Base-by-base conservation (phyloP, 2,113 vertebrate genomes). In the Gnathonemus echidnorhynchus region DNA sequence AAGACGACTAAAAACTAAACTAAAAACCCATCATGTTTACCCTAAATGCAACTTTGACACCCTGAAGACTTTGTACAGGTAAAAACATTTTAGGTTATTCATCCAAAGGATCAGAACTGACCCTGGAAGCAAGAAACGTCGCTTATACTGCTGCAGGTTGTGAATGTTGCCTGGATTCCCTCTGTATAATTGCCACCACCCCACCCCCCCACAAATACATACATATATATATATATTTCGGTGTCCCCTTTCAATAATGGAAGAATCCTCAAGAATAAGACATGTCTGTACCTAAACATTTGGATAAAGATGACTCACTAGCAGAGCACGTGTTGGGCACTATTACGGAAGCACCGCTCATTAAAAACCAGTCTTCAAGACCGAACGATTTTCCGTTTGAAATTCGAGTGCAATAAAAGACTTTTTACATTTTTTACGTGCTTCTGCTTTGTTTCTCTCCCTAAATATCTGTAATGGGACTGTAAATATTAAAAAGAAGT, bases 51-150 rank as follows among this genome's bases (percentile, higher is more conserved):
- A 91, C 90, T 90, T 70, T 27, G 52, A 87, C 89, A 87, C 89
- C 92, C 87, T 89, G 46, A 93, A 94, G 91, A 95, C 92, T 92
- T 94, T 92, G 94, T 94, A 95, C 94, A 95, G 88, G 94, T 94
- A 90, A 94, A 91, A 95, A 94, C 91, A 90, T 91, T 92, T 77
- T 91, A 95, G 87, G 92, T 93, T 90, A 93, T 90, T 91, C 88
- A 93, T 94, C 92, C 92, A 92, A 94, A 95, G 94, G 90, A 74
- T 77, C 93, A 84, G 42, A 89, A 88, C 93, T 90, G 89, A 93
- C 94, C 94, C 42, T n/a, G 31, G 31, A 94, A 94, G 93, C 93
- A 91, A 93, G 91, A 91, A 93, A 93, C 90, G 90, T 90, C 92
- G 93, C 87, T 94, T 90, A 89, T 93, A 94, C 92, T 94, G 90